Conservation (phyloP, 2,113 vertebrate genomes). For the Scomber colias region DNA sequence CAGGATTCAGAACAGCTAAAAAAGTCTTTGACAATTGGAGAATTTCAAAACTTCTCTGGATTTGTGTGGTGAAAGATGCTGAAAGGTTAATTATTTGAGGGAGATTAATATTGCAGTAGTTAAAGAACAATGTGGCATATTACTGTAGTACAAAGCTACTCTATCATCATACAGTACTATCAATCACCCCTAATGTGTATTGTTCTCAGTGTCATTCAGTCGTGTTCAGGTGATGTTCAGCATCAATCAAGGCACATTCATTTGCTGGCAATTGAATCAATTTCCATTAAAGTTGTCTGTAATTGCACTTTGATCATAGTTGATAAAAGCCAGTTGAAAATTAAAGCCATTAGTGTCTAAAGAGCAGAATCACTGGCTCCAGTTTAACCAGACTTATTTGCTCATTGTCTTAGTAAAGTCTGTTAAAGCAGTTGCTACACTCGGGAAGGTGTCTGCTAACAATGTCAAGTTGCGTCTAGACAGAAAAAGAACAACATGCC, state of each 20-base stretch:
- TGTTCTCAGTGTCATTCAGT: conserved; percentile 54
- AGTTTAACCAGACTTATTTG: conserved; percentile 55
- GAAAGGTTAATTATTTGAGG: conserved; percentile 11
- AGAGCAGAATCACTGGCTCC: conserved; percentile 51
- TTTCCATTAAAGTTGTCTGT: conserved; percentile 71
- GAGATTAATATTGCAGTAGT: conserved; percentile 22
- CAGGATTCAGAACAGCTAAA: no score
- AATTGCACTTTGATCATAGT: conserved; percentile 66
- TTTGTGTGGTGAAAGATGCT: background rate
- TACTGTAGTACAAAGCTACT: conserved; percentile 18
- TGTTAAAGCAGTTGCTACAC: conserved; percentile 33
- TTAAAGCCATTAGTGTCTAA: conserved; percentile 55
- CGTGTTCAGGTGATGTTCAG: conserved; percentile 67
- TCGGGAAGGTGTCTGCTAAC: conserved; percentile 56
- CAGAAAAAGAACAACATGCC: conserved; percentile 35
- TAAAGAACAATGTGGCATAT: conserved; percentile 25
- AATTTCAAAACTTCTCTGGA: background rate
- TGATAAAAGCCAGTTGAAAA: conserved; percentile 72
- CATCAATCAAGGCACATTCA: conserved; percentile 71
- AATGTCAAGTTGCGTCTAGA: conserved; percentile 44
- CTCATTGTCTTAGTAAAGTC: conserved; percentile 50
- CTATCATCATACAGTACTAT: conserved; percentile 55
- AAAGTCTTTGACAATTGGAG: background rate
- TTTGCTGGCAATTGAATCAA: conserved; percentile 61
- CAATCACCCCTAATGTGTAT: conserved; percentile 62